These are phyloP conservation scores for Chionoecetes opilio DNA, from an alignment of 1,140 invertebrate genomes.

Conservation along the genomic window DNA sequence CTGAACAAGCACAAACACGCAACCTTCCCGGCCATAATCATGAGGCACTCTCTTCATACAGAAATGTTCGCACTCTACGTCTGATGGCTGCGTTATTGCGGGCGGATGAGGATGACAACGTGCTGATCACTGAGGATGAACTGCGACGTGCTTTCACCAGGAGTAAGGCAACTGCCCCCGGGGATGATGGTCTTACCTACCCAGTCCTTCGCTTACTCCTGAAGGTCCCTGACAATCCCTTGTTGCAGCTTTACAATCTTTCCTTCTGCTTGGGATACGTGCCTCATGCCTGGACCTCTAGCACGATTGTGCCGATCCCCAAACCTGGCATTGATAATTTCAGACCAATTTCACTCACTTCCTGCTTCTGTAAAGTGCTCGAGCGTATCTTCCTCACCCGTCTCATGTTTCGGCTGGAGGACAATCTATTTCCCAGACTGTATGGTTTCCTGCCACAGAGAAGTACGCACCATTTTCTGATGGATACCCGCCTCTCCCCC, in stretches of 20 bases:
- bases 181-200: constrained; percentile 59
- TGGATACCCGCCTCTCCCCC: constrained; percentile 50
- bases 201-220: constrained; percentile 53
- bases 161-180: not conserved
- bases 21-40: not conserved
- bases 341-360: constrained; percentile 38
- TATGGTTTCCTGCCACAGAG: constrained; percentile 42
- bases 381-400: too few relatives aligned
- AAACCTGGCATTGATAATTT: not conserved
- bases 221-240: constrained; percentile 53
- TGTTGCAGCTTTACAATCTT: constrained; percentile 47
- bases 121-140: too few relatives aligned
- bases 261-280: constrained; percentile 3
- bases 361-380: constrained; percentile 21
- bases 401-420: constrained; percentile 19
- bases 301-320: constrained; percentile 29
- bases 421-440: constrained; percentile 38
- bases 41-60: not conserved
- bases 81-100: not conserved
- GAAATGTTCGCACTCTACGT: not conserved
- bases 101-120: too few relatives aligned
- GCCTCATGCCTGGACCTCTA: not conserved
- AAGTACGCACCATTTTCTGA: constrained; percentile 45
- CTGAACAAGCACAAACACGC: not conserved
- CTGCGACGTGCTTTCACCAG: too few relatives aligned